Evolutionary conservation across 2,888 invertebrate species (phyloP).

Genomic region (Frankliniella intonsa): DNA sequence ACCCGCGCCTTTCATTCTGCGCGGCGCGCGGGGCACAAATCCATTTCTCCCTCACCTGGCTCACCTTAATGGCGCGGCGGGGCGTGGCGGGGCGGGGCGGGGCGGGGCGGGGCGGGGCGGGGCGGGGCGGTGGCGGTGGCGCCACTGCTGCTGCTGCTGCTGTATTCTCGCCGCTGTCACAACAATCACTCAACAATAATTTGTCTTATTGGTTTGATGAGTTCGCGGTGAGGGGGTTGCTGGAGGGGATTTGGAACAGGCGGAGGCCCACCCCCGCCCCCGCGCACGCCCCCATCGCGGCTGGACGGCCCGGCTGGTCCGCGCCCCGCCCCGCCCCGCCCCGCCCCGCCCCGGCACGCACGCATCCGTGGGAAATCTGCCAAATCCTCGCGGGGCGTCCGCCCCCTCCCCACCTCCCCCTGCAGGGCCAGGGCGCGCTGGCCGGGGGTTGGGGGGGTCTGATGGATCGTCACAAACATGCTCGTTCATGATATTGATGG

Average conservation of each 20-base stretch:
- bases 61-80: neutral
- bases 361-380: slow-evolving; percentile 24
- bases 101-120: neutral
- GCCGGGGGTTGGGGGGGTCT: neutral
- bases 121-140: neutral
- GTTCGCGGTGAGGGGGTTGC: too few species aligned
- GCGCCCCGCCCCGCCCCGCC: too few species aligned
- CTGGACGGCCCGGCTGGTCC: too few species aligned
- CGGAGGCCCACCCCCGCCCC: too few species aligned
- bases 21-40: neutral
- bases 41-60: slow-evolving; percentile 21
- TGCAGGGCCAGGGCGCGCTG: neutral
- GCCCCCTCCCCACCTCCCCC: neutral
- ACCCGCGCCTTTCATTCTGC: neutral
- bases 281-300: too few species aligned
- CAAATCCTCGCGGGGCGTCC: slow-evolving; percentile 8
- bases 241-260: neutral
- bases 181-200: neutral
- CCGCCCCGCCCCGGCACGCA: neutral
- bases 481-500: slow-evolving; percentile 19
- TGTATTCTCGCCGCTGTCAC: neutral
- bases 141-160: neutral
- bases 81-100: neutral
- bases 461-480: slow-evolving; percentile 24
- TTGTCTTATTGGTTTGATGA: slow-evolving; percentile 25